Evolutionary conservation across 2,797 vertebrate genomes (phyloP), one percentile per base, ranked within the genome.

Genomic region (Psittacula echo): DNA sequence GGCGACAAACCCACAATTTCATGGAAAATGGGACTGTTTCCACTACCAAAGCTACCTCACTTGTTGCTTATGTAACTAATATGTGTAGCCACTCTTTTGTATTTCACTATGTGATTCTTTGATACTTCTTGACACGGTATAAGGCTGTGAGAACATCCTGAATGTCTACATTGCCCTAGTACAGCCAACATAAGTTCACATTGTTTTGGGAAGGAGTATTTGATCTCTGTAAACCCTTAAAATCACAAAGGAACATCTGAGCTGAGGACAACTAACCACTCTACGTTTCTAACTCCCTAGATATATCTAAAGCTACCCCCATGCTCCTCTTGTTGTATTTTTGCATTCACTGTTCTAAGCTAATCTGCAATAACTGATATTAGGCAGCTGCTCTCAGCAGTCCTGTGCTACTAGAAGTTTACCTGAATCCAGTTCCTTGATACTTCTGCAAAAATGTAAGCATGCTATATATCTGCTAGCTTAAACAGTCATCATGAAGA

Each of bases 311-410:
- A 80, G 4, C 3, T 73, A 34, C 1, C 1, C 3, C 5, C 2
- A 0, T 77, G 20, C 34, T 67, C 0, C 30, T 80, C 0, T 5
- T 74, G n/a, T 9, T 58, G 2, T 60, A 8, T n/a, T 81, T 86
- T 84, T 62, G 5, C 15, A 18, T n/a, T 67, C 10, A 12, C 11
- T 74, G 1, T 27, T 77, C 19, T 54, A 62, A 66, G 64, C 10
- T 18, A 30, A 5, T 29, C 61, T 60, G 23, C 23, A 71, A 13
- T 13, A 34, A 37, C 17, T n/a, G 27, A 21, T 39, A 42, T 27
- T 47, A 51, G 7, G 7, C 51, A 76, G 18, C 16, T 85, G 12
- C 8, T 74, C 19, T 71, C 23, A 34, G 21, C 12, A 86, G 39
- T 27, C 20, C 13, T 45, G 13, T 41, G 70, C 34, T 51, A 16